Evolutionary conservation across 2,113 vertebrate genomes (phyloP), one percentile per base, ranked within the genome.

Genomic region (Lophochroa leadbeateri): DNA sequence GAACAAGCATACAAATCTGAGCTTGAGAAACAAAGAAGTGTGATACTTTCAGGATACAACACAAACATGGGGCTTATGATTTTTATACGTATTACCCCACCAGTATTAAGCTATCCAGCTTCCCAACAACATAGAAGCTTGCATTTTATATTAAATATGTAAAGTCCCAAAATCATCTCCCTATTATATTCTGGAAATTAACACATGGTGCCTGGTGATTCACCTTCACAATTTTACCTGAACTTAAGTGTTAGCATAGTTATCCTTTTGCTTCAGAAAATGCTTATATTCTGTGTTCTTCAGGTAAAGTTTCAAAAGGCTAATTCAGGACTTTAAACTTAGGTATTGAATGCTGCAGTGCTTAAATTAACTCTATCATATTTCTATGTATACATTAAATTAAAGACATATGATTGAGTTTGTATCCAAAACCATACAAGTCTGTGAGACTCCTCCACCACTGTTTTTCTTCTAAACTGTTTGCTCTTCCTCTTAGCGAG

Each of bases 41-140:
- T 69, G 21, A 47, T 33, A 11, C 2, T 82, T 88, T 74, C 33
- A 65, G n/a, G 68, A 46, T 11, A 9, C 2, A 29, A 16, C 2
- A 72, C 2, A 35, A 43, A 60, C 63, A 14, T 67, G 0, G 0
- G 3, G 10, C 1, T 82, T 53, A 35, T 0, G 0, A 29, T 52
- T 88, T 68, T 80, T 5, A 11, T 17, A 39, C 1, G 3, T 57
- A 75, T 57, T 80, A 28, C 10, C 11, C 18, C 44, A 33, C 2
- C 1, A 80, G 3, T 31, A 29, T 46, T n/a, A 44, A 4, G 4
- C 2, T 61, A 8, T 37, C 6, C 29, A 21, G 7, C 4, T 74
- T 82, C 23, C 27, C 17, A 69, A 9, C 5, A 57, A 5, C 9
- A 24, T 33, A 37, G 17, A 29, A 9, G 13, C 33, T 78, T 74